phyloP scores from a whole-genome alignment of 2,888 invertebrate species.

The Microctonus aethiopoides region DNA sequence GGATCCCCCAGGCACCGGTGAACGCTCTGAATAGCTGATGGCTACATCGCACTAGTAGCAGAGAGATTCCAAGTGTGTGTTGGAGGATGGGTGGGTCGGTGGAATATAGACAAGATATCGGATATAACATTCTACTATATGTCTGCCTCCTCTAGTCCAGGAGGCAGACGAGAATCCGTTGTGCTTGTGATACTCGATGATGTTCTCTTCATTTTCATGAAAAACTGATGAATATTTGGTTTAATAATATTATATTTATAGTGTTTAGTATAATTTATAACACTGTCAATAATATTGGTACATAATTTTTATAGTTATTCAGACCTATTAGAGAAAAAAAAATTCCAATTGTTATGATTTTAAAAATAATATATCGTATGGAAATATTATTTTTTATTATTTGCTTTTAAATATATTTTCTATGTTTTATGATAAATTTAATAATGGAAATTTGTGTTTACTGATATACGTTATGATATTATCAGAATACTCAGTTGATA shows the following conservation, averaged over 20 bases:
- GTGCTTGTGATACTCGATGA: constrained; percentile 24
- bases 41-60: constrained; percentile 14
- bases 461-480: too few relatives aligned
- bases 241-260: not conserved
- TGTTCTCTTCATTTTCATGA: not conserved
- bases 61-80: constrained; percentile 27
- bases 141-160: too few relatives aligned
- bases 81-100: constrained; percentile 19
- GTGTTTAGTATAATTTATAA: too few relatives aligned
- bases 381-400: too few relatives aligned
- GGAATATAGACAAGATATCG: constrained; percentile 30
- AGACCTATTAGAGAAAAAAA: not conserved
- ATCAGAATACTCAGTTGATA: too few relatives aligned
- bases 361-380: too few relatives aligned
- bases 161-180: constrained; percentile 21
- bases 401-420: too few relatives aligned
- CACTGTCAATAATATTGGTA: not conserved
- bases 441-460: too few relatives aligned
- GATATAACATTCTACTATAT: too few relatives aligned
- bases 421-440: too few relatives aligned
- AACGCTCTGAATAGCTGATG: constrained; percentile 36
- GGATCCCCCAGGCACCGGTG: constrained; percentile 35
- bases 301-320: not conserved
- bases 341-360: too few relatives aligned
- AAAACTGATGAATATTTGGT: constrained; percentile 6